Conservation (phyloP, 2,797 vertebrate species). For the Anguilla pacifica region DNA sequence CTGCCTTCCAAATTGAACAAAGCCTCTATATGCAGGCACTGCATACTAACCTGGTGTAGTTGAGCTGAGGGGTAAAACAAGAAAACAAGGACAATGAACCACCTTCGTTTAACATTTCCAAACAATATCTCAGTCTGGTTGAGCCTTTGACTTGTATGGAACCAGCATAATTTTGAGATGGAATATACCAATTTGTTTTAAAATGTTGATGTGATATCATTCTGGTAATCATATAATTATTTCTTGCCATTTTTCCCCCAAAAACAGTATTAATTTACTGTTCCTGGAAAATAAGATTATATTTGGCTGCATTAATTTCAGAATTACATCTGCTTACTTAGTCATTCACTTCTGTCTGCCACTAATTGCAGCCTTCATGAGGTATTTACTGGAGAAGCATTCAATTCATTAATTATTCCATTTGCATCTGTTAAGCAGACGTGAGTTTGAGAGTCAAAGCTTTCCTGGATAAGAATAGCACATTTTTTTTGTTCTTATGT, state of each 20-base stretch:
- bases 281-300: not conserved
- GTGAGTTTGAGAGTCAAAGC: not conserved
- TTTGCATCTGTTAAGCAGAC: not conserved
- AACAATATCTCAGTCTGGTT: not conserved
- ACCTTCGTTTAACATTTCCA: not conserved
- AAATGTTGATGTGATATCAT: not conserved
- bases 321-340: not conserved
- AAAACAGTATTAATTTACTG: not conserved
- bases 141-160: too few relatives aligned
- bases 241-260: not conserved
- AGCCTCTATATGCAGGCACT: too few relatives aligned
- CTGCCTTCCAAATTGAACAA: too few relatives aligned
- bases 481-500: not conserved
- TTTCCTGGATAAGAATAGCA: not conserved
- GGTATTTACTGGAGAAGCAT: not conserved
- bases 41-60: too few relatives aligned
- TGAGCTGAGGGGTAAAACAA: too few relatives aligned
- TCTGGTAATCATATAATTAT: not conserved
- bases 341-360: not conserved
- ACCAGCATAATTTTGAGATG: not conserved
- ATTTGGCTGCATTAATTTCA: not conserved
- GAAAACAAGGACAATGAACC: too few relatives aligned
- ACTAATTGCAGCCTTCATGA: not conserved
- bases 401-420: slow-evolving; percentile 8
- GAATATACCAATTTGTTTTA: not conserved